Evolutionary conservation across 2,888 invertebrate genomes (phyloP), one percentile per base, ranked within the genome.

Genomic region (Ferrisia virgata): DNA sequence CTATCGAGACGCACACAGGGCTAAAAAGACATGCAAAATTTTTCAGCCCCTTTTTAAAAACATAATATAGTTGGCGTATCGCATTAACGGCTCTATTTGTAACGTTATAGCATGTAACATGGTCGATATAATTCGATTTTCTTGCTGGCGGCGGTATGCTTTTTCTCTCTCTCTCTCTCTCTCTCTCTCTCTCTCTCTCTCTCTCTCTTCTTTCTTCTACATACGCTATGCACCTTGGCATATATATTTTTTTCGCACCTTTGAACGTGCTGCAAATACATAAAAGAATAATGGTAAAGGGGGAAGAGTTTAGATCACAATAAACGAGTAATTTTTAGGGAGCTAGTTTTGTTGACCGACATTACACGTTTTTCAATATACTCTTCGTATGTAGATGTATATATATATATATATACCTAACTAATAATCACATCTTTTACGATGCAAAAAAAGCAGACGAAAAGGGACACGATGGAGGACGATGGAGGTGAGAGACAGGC

Each of bases 21-120:
- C 39, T 39, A 18, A 53, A 79, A 80, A 80, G 53, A 80, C 80
- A 82, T 82, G 82, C 82, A 82, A 82, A 82, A 82, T 64, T 82
- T 79, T 82, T 82, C 31, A 58, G 33, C 69, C 36, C 64, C 58
- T 72, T 31, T 47, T 47, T 40, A 40, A 22, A 47, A n/a, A 47
- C 53, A 80, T 80, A 80, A 80, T 80, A 47, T 80, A 80, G 47
- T 80, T 80, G 39, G 40, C 80, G 40, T 47, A 80, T 80, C 33
- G 22, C 31, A 53, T 80, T 80, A 80, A 80, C 80, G 80, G 80
- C 47, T 80, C 43, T 80, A 47, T 80, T 80, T 79, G 80, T 53
- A 80, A 53, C 80, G 72, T n/a, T n/a, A n/a, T 76, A 22, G 28
- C 31, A 36, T 64, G 64, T 64, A 64, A 64, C 28, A 64, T 64